Evolutionary conservation across 2,888 invertebrate genomes (phyloP), one percentile per base, ranked within the genome.

Genomic region (Scaptomyza caliginosa): DNA sequence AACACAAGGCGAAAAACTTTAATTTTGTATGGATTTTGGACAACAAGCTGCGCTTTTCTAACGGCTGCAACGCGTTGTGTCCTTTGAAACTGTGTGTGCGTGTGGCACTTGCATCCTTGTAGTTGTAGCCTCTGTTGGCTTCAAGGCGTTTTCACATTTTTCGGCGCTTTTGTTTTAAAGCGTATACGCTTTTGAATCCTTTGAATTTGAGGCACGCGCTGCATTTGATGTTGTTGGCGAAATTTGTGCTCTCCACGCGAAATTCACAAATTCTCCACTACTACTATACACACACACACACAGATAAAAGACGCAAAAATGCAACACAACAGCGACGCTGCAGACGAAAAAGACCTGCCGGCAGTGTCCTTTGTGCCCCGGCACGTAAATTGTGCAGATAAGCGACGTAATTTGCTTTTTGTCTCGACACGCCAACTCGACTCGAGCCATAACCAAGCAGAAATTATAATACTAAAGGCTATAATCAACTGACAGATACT

Each of bases 201-300:
- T 76, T 70, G 77, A 72, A 74, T 70, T 64, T 67, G 56, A 56
- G 67, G 59, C 83, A 74, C 65, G 72, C 70, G 66, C 67, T 86
- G 86, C 83, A 83, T 83, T 83, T 83, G 70, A 80, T 81, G 81
- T 80, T 78, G 34, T 34, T 34, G 63, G 56, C 62, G 48, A 82
- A 82, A 78, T 74, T 74, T 77, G 77, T 67, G 77, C 76, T 65
- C 56, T 50, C 51, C 46, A 58, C 59, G 56, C 70, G 64, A 80
- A 80, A 67, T 79, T 77, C 64, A 55, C 50, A 78, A 78, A 74
- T 77, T 74, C 72, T 54, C 42, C 78, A 75, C 62, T 69, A 62
- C 69, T 63, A 42, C 54, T 36, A 21, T 4, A 34, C 34, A 16
- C 34, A 34, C 34, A 34, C 32, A 32, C 34, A 34, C 34, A 16